Evolutionary conservation across 2,888 invertebrate species (phyloP), one percentile per base, ranked within the genome.

Genomic region (Epicampocera succincta): DNA sequence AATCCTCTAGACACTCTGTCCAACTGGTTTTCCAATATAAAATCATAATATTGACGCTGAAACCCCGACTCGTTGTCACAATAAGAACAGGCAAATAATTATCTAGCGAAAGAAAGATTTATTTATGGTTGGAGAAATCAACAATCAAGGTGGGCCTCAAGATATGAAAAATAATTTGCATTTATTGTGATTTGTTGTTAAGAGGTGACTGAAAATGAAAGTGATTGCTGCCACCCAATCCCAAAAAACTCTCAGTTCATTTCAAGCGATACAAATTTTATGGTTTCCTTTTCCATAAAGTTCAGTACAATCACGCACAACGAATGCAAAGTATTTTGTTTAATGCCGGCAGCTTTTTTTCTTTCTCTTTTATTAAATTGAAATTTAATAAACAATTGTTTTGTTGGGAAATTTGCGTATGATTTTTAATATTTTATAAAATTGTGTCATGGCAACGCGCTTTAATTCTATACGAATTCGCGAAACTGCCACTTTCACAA

Each of bases 171-270:
- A 19, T 19, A n/a, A 33, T 42, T 56, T 29, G n/a, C 21, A 9
- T 56, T 33, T 56, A 33, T 69, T 58, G 13, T 69, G 29, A 69
- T 19, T 58, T 69, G 33, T 44, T 68, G 15, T 8, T 33, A 38
- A 33, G 9, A 50, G 33, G 12, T n/a, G 33, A n/a, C 48, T 21
- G 9, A 25, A 50, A 60, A 15, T 50, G 8, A 38, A 21, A 17
- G 19, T 12, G 25, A 21, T 58, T 9, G 13, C 17, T 68, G n/a
- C 3, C 19, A n/a, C 5, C 29, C 44, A 0, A 11, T 12, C 17
- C 17, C 9, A 1, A 5, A 9, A 9, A 33, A 33, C 8, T 33
- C 8, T 33, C 33, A 33, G 6, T 33, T 33, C 8, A 33, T 9
- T 33, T 46, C 3, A 56, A 19, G 8, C 40, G 8, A 71, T 13